Evolutionary conservation across 1,140 invertebrate genomes (phyloP).

Genomic region (Atta cephalotes): DNA sequence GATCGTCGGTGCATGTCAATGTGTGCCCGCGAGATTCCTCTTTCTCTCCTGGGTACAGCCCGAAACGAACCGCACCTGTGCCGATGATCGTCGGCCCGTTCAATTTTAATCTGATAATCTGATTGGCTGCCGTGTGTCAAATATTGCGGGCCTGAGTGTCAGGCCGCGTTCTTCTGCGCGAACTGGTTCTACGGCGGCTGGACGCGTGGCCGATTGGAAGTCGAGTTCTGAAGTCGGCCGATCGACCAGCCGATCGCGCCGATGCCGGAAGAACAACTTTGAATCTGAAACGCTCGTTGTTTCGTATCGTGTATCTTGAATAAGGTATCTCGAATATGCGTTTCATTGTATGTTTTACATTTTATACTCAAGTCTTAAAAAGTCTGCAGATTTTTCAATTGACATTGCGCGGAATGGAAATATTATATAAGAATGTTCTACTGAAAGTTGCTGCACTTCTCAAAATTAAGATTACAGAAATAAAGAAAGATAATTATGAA

Average conservation of each 20-base stretch:
- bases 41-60: conserved; percentile 2
- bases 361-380: neutral
- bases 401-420: neutral
- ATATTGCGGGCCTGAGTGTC: conserved; percentile 81
- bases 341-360: conserved; percentile 21
- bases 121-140: conserved; percentile 84
- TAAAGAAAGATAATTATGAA: neutral
- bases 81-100: conserved; percentile 73
- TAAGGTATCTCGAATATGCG: neutral
- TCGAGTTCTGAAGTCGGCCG: conserved; percentile 58
- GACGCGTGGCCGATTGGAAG: conserved; percentile 74
- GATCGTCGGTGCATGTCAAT: conserved; percentile 8
- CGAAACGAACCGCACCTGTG: conserved; percentile 69
- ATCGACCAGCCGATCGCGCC: conserved; percentile 64
- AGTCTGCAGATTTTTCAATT: neutral
- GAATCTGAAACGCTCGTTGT: conserved; percentile 44
- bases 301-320: conserved; percentile 28
- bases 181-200: conserved; percentile 74
- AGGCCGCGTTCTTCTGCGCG: conserved; percentile 75
- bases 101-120: conserved; percentile 84
- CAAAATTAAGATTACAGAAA: neutral
- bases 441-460: neutral
- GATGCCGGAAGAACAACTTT: conserved; percentile 48
- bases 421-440: neutral
- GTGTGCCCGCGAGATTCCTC: conserved; percentile 33